Evolutionary conservation across 2,888 invertebrate species (phyloP).

Genomic region (Petrolisthes cinctipes): DNA sequence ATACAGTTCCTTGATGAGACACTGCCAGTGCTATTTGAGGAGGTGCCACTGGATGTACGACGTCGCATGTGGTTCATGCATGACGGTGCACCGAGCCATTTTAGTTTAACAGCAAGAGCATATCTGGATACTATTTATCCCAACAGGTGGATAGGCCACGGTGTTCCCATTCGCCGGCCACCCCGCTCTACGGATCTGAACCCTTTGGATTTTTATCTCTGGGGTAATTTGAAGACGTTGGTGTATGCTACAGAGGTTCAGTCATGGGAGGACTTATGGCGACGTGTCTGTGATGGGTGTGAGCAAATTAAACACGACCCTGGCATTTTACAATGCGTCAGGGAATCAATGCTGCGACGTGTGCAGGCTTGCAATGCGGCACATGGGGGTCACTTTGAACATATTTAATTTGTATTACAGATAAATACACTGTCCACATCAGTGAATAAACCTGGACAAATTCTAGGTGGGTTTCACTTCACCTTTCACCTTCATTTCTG

Average conservation of each 20-base stretch:
- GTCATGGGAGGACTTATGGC: conserved; percentile 11
- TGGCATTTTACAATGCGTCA: conserved; percentile 10
- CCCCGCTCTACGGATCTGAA: conserved; percentile 28
- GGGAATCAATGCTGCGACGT: neutral
- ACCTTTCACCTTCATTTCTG: too few species aligned
- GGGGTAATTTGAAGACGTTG: conserved; percentile 26
- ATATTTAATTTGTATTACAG: neutral
- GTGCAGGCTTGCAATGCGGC: too few species aligned
- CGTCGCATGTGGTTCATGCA: conserved; percentile 34
- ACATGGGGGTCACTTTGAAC: neutral
- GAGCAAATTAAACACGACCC: too few species aligned
- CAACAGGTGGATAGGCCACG: conserved; percentile 21
- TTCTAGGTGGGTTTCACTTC: neutral
- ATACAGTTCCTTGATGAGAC: conserved; percentile 66
- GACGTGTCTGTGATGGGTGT: conserved; percentile 10
- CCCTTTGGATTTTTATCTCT: conserved; percentile 36
- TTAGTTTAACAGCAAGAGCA: conserved; percentile 11
- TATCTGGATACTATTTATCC: conserved; percentile 18
- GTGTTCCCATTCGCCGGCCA: conserved; percentile 4
- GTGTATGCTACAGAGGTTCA: conserved; percentile 18
- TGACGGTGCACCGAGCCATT: conserved; percentile 26
- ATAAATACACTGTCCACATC: too few species aligned
- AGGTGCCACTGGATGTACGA: conserved; percentile 27
- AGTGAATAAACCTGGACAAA: too few species aligned
- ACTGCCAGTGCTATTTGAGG: conserved; percentile 61